Evolutionary conservation across 2,888 invertebrate species (phyloP).

Genomic region (Amphipoea lucens): DNA sequence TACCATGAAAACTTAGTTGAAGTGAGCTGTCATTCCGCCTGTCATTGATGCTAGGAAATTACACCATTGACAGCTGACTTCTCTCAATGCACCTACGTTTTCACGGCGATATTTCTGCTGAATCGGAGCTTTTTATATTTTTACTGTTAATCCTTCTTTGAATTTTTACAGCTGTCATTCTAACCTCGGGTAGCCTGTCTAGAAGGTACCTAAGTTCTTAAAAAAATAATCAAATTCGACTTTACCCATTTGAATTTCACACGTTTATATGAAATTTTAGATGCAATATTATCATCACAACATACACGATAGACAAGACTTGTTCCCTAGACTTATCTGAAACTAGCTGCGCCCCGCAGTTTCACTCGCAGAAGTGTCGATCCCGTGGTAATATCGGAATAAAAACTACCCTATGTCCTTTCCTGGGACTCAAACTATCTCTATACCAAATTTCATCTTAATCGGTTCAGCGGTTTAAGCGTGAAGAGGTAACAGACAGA

Average conservation of each 20-base stretch:
- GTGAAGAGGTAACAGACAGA: too few relatives aligned
- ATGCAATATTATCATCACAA: neutral
- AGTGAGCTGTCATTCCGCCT: too few relatives aligned
- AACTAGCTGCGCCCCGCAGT: too few relatives aligned
- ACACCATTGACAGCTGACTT: neutral
- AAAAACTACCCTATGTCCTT: too few relatives aligned
- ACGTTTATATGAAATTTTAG: neutral
- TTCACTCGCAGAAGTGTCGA: too few relatives aligned
- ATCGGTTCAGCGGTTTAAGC: too few relatives aligned
- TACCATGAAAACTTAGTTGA: too few relatives aligned
- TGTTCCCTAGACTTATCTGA: neutral
- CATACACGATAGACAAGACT: neutral
- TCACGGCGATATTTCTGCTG: neutral
- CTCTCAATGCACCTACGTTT: neutral
- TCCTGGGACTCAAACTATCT: too few relatives aligned
- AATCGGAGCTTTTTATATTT: too few relatives aligned
- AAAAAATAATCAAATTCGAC: neutral
- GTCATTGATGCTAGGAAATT: neutral
- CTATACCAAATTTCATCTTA: too few relatives aligned
- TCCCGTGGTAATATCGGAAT: too few relatives aligned
- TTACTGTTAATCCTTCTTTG: neutral
- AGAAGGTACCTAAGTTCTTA: too few relatives aligned
- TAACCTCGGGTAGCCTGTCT: neutral
- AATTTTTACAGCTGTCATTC: neutral
- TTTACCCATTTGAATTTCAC: neutral